phyloP scores from a whole-genome alignment of 2,113 vertebrate genomes.

The Chaetodon auriga region DNA sequence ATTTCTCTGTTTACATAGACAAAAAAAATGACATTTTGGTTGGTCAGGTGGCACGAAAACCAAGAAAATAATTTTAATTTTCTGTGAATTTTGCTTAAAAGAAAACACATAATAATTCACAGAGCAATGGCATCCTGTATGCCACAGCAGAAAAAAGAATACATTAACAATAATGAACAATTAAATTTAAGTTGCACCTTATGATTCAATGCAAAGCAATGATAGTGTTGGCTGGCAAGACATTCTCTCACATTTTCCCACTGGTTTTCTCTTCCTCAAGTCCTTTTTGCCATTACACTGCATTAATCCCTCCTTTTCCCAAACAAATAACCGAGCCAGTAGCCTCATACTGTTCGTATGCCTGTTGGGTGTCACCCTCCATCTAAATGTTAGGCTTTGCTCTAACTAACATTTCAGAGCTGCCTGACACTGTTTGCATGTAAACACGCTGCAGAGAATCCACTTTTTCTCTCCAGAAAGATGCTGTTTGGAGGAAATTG shows the following conservation, averaged over 20 bases:
- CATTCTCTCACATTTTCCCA: neutral
- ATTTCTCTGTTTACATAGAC: neutral
- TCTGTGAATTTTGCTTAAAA: neutral
- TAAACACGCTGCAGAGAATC: slow-evolving; percentile 73
- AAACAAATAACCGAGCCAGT: slow-evolving; percentile 1
- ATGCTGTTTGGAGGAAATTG: slow-evolving; percentile 77
- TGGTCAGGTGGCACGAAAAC: neutral
- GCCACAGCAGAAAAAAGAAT: no score
- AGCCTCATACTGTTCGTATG: slow-evolving; percentile 33
- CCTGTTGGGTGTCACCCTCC: slow-evolving; percentile 61
- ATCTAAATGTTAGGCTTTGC: slow-evolving; percentile 69
- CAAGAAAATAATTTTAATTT: neutral
- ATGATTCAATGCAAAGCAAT: neutral
- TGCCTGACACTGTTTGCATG: slow-evolving; percentile 76
- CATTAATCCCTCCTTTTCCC: slow-evolving; percentile 6
- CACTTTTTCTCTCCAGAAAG: slow-evolving; percentile 68
- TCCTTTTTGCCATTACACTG: neutral
- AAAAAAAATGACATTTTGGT: neutral
- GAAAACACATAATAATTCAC: no score
- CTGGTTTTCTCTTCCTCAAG: neutral
- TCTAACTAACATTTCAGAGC: slow-evolving; percentile 66
- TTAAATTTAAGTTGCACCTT: neutral
- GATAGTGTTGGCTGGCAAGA: neutral
- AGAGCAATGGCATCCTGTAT: no score
- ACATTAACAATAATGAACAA: neutral